Conservation (phyloP, 2,888 invertebrate species). For the Cerastis rubricosa region DNA sequence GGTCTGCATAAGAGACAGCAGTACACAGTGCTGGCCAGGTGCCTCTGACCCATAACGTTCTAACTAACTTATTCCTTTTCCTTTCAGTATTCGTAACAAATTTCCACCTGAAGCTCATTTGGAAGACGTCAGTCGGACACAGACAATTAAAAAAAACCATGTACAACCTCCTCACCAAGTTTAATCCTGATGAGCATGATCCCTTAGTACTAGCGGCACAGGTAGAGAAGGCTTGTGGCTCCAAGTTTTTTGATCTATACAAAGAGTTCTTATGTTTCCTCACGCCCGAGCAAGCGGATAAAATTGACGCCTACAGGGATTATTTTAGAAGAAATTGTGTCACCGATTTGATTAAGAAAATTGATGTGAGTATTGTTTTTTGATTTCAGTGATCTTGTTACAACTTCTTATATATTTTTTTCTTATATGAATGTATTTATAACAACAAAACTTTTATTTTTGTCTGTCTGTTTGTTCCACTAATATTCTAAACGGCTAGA, state of each 20-base stretch:
- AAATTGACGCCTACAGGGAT: constrained; percentile 76
- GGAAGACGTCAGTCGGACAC: constrained; percentile 62
- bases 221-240: constrained; percentile 68
- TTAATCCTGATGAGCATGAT: constrained; percentile 71
- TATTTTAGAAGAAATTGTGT: constrained; percentile 80
- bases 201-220: constrained; percentile 70
- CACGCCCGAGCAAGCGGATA: constrained; percentile 82
- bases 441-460: too few relatives aligned
- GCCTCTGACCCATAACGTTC: too few relatives aligned
- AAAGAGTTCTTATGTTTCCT: constrained; percentile 83
- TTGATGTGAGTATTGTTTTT: constrained; percentile 74
- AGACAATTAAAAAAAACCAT: constrained; percentile 70
- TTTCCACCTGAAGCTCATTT: constrained; percentile 78
- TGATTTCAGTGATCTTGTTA: neutral
- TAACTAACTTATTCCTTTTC: neutral
- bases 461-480: too few relatives aligned
- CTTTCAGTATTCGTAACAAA: constrained; percentile 77
- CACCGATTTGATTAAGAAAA: constrained; percentile 74
- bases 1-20: too few relatives aligned
- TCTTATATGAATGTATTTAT: too few relatives aligned
- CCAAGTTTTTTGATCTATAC: constrained; percentile 77
- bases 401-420: too few relatives aligned
- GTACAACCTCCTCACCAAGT: constrained; percentile 69
- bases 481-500: too few relatives aligned
- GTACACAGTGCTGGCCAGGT: too few relatives aligned